Conservation (phyloP, 2,797 vertebrate genomes). For the Balearica regulorum region DNA sequence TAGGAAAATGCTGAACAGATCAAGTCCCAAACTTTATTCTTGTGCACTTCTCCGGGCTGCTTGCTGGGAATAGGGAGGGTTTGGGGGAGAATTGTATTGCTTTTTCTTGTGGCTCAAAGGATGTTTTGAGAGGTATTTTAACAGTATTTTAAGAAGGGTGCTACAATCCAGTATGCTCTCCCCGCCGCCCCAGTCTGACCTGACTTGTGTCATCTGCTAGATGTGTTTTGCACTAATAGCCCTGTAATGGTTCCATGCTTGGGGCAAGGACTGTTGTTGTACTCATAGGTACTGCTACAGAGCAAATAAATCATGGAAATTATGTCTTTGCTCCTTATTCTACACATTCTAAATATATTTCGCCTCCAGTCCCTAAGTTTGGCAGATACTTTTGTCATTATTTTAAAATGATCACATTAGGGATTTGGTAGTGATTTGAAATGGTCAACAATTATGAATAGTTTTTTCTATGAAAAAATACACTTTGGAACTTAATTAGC, state of each 20-base stretch:
- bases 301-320: slow-evolving; percentile 25
- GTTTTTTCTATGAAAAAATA: not conserved
- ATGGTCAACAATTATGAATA: not conserved
- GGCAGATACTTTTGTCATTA: not conserved
- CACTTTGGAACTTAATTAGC: not conserved
- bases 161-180: not conserved
- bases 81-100: not conserved
- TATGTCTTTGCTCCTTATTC: not conserved
- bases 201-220: not conserved
- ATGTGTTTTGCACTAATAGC: not conserved
- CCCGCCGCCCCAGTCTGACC: not conserved
- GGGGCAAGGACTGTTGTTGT: not conserved
- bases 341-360: not conserved
- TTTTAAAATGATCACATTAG: not conserved
- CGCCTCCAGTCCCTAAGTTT: not conserved
- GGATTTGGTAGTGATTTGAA: not conserved
- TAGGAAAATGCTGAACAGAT: not conserved
- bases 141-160: not conserved
- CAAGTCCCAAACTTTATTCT: not conserved
- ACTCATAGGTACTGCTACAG: not conserved
- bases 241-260: not conserved
- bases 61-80: not conserved
- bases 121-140: not conserved
- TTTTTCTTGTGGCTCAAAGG: not conserved
- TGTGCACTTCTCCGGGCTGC: not conserved